Evolutionary conservation across 2,888 invertebrate species (phyloP), one percentile per base, ranked within the genome.

Genomic region (Cheilosia vernalis): DNA sequence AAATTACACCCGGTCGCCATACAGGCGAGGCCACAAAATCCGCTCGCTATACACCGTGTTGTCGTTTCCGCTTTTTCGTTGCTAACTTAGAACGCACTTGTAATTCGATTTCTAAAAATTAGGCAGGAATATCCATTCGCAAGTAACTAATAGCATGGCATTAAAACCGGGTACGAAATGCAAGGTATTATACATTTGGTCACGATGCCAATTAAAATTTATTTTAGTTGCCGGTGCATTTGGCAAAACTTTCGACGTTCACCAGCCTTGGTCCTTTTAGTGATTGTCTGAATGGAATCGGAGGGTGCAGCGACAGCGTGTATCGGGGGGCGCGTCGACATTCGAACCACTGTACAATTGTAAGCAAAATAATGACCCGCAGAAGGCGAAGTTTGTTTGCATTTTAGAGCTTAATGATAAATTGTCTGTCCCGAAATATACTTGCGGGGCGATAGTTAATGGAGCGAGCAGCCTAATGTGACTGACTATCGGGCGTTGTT

Each of bases 171-270:
- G 10, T 58, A 44, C 13, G 24, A 53, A 53, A 60, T 64, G 19
- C 73, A 24, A 53, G 33, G 60, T 60, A 61, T 19, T 76, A 44
- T 82, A 51, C 51, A 56, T 73, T 66, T 58, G 76, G 70, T 53
- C 30, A 44, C 56, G 70, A 58, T 66, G 66, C 63, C 64, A 80
- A 84, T 80, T 80, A 80, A 74, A 74, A 70, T 80, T 76, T 84
- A 76, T 76, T 76, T 74, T 49, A 70, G 55, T 69, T 74, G 63
- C 63, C 69, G 56, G 67, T 84, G 69, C 74, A 60, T 74, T 79
- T 84, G 64, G 84, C 49, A 69, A 42, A 10, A 56, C 40, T 58
- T 79, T 37, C 73, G 51, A 74, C 72, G 58, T 73, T 33, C 21
- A 21, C 33, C 69, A 51, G 55, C 67, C 73, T 64, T 64, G 19